Base-by-base conservation (phyloP, 1,140 invertebrate species). In the Caenorhabditis tropicalis region DNA sequence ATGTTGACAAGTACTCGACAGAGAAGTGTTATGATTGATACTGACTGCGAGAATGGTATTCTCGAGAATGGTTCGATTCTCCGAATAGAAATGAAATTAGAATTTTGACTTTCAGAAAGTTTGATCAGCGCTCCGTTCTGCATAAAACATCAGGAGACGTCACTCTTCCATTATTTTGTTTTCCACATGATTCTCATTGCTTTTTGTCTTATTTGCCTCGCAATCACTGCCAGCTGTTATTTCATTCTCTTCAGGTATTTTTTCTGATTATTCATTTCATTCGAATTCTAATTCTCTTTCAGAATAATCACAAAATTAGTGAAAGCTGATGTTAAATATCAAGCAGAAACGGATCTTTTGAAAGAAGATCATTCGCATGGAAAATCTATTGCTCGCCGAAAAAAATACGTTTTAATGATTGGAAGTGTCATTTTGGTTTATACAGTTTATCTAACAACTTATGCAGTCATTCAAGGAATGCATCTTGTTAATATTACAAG, bases 361-460 rank as follows among this genome's bases (percentile, higher is more conserved):
- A 65, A n/a, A 29, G 83, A 39, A 21, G 79, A 85, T 65, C 56
- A 79, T 46, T 58, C 74, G 29, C 83, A 85, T 33, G 81, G 51
- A 43, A 82, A 56, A 56, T 53, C 81, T 27, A 48, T 85, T n/a
- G 36, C 79, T 21, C 48, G 79, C 9, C 36, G 83, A 27, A 56
- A 58, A 31, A 85, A 85, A 48, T 85, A 80, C 39, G 79, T 80
- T 4, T 6, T 85, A 6, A 79, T 85, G 31, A 85, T 85, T 29
- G 83, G 83, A 79, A 80, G 70, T 58, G 83, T 84, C 27, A 84
- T 84, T 31, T 21, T 81, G 24, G 83, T 84, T 0, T 84, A 84
- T 24, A 33, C 46, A 24, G 70, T 80, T 15, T 84, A 53, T 31
- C 65, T 84, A 27, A 36, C 74, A 21, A 74, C 70, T n/a, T 84